Conservation (phyloP, 2,797 vertebrate genomes). For the Alauda arvensis region DNA sequence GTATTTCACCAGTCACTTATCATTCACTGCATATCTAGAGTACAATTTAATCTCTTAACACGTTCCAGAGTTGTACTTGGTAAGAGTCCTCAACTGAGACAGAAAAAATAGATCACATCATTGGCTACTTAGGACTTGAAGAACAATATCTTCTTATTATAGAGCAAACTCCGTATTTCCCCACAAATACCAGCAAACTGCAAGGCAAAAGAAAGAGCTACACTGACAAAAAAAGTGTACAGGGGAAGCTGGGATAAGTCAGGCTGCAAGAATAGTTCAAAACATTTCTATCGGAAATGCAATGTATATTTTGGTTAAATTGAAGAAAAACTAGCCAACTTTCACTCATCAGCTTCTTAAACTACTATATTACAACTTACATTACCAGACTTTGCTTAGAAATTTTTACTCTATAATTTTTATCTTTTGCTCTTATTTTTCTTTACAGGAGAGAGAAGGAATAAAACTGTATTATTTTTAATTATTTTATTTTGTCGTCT, state of each 20-base stretch:
- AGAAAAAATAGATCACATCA: background rate
- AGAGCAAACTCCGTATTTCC: background rate
- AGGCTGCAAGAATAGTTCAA: background rate
- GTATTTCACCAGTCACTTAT: background rate
- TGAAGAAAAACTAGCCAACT: background rate
- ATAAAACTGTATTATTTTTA: background rate
- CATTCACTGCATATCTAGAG: background rate
- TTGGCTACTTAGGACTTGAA: background rate
- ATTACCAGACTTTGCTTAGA: background rate
- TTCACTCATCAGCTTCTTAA: background rate
- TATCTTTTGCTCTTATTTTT: background rate
- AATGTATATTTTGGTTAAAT: background rate
- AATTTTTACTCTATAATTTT: background rate
- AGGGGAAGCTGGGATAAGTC: background rate
- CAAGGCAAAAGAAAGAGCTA: background rate
- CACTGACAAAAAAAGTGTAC: background rate
- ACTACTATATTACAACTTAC: background rate
- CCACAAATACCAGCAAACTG: background rate
- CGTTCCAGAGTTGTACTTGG: background rate
- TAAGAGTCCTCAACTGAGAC: background rate
- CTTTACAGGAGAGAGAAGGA: background rate
- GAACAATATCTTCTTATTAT: background rate
- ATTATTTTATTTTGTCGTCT: background rate
- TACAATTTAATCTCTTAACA: background rate
- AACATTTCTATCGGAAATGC: background rate